Conservation (phyloP, 2,113 vertebrate genomes). For the Limnothrissa miodon region DNA sequence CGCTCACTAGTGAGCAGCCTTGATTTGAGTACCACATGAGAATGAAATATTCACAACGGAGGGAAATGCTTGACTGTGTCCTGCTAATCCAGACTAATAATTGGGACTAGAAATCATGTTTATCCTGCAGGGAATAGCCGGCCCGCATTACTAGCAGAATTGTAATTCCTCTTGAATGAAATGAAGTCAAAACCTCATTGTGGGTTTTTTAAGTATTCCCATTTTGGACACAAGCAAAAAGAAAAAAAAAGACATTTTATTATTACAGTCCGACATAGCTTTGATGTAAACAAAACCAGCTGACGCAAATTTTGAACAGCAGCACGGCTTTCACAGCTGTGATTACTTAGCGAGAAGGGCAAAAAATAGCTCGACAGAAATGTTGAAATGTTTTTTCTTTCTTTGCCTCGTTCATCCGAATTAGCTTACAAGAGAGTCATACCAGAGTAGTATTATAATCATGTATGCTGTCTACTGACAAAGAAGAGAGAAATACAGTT, state of each 20-base stretch:
- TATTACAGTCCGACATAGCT: constrained; percentile 12
- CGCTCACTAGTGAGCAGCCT: neutral
- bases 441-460: neutral
- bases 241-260: constrained; percentile 20
- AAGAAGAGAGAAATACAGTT: neutral
- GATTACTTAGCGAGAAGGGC: neutral
- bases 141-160: constrained; percentile 6
- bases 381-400: neutral
- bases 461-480: neutral
- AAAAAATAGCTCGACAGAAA: neutral
- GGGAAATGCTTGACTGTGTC: constrained; percentile 16
- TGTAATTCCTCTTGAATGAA: constrained; percentile 28
- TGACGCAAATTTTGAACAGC: neutral
- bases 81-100: constrained; percentile 15
- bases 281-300: constrained; percentile 10
- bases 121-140: constrained; percentile 21
- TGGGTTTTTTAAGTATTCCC: constrained; percentile 20
- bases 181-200: constrained; percentile 28
- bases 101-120: constrained; percentile 29
- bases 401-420: neutral
- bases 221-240: constrained; percentile 11
- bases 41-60: neutral
- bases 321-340: neutral
- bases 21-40: constrained; percentile 3
- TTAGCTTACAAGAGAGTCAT: neutral